Evolutionary conservation across 2,888 invertebrate genomes (phyloP).

Genomic region (Diarsia brunnea): DNA sequence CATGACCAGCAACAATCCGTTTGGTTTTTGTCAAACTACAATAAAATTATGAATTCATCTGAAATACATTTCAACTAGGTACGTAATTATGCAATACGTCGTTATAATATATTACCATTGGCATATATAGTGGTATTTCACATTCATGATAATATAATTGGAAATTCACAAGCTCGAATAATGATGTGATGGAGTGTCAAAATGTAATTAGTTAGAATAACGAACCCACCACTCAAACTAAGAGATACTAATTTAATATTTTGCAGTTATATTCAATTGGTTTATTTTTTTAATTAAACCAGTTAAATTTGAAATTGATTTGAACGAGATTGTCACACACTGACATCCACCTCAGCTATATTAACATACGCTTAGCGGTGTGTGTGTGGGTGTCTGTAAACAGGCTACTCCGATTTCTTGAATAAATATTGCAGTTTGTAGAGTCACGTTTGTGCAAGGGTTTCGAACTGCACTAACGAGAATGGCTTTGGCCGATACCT

Average conservation of each 20-base stretch:
- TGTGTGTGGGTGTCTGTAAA: not conserved
- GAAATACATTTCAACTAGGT: not conserved
- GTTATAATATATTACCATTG: not conserved
- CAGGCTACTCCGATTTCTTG: too few species aligned
- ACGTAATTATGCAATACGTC: not conserved
- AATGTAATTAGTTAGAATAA: too few species aligned
- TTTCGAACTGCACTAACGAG: not conserved
- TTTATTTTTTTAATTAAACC: too few species aligned
- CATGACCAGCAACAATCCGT: not conserved
- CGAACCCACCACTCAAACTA: too few species aligned
- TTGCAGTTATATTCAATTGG: too few species aligned
- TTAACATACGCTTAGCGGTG: not conserved
- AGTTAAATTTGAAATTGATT: too few species aligned
- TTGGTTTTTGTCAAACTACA: not conserved
- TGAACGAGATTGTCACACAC: not conserved
- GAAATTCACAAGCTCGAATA: slow-evolving; percentile 12
- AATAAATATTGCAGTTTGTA: not conserved
- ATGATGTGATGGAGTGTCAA: not conserved
- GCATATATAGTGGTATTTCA: not conserved
- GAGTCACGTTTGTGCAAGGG: not conserved
- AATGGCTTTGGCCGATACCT: not conserved
- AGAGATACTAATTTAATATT: too few species aligned
- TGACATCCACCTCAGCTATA: not conserved
- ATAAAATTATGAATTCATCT: not conserved
- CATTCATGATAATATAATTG: not conserved